Base-by-base conservation (phyloP, 2,888 invertebrate genomes). In the Raillietiella orientalis region DNA sequence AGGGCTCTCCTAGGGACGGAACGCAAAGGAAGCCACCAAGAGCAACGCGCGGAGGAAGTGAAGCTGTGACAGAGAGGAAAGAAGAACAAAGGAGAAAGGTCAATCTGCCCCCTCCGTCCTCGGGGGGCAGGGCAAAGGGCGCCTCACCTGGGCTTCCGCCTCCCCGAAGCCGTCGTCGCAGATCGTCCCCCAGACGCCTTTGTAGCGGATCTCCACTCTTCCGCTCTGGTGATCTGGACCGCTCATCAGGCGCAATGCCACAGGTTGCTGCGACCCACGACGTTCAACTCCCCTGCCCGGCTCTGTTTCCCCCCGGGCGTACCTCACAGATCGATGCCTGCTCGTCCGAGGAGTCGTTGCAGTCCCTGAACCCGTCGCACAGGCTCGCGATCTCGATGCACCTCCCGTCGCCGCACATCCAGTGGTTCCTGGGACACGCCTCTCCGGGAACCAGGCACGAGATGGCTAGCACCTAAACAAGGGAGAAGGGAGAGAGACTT, bases 131-230 rank as follows among this genome's bases (percentile, higher is more conserved):
- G n/a, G n/a, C n/a, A n/a, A n/a, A n/a, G n/a, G n/a, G n/a, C n/a
- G n/a, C 63, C 61, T 34, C 24, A 35, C 38, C 23, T 53, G 52
- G 0, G 67, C 70, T 14, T 64, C 59, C 23, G 51, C 49, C 11
- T 53, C 46, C 24, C 59, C 57, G 38, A 70, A 70, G 36, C 64
- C 61, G 38, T 71, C 70, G 37, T 70, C 67, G 41, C 72, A 74
- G 9, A 74, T 52, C 1, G 66, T 65, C 8, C 71, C 71, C 64
- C 67, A 67, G 11, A 61, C 50, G 3, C 62, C 62, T 32, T 57
- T 56, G 34, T 61, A 56, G 30, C 55, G 53, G 2, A 72, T 52
- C 43, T 70, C 69, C 1, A 71, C 49, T 22, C 69, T 51, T 1
- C 71, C 71, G 38, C 65, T 58, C 16, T 44, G 43, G 1, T 42